Conservation (phyloP, 2,888 invertebrate species). For the Patella ulyssiponensis region DNA sequence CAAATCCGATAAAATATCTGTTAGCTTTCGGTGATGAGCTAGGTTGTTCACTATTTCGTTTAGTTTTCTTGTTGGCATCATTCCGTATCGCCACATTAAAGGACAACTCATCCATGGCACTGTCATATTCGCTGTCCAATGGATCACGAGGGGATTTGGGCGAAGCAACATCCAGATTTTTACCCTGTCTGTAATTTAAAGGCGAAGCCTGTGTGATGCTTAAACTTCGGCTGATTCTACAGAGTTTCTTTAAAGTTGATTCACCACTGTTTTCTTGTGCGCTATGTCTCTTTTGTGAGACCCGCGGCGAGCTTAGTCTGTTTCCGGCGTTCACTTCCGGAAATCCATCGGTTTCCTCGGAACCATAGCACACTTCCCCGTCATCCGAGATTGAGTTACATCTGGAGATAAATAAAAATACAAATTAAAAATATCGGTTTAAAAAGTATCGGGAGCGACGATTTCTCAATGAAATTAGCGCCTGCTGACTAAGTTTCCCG, state of each 20-base stretch:
- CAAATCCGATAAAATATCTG: background rate
- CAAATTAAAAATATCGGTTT: background rate
- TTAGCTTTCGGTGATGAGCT: background rate
- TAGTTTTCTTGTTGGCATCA: background rate
- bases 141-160: background rate
- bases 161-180: background rate
- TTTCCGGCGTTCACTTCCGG: slow-evolving; percentile 11
- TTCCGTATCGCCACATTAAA: background rate
- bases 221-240: slow-evolving; percentile 30
- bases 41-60: background rate
- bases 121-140: background rate
- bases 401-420: slow-evolving; percentile 34
- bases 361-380: slow-evolving; percentile 45
- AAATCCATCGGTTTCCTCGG: slow-evolving; percentile 44
- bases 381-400: slow-evolving; percentile 54
- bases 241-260: slow-evolving; percentile 36
- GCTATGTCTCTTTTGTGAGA: slow-evolving; percentile 30
- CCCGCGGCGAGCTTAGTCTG: background rate
- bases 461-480: no score
- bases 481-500: no score
- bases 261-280: slow-evolving; percentile 29
- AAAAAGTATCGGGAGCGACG: no score
- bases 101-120: background rate
- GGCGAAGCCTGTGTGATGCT: slow-evolving; percentile 20
- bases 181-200: background rate